Evolutionary conservation across 1,140 invertebrate species (phyloP), one percentile per base, ranked within the genome.

Genomic region (Drosophila jambulina): DNA sequence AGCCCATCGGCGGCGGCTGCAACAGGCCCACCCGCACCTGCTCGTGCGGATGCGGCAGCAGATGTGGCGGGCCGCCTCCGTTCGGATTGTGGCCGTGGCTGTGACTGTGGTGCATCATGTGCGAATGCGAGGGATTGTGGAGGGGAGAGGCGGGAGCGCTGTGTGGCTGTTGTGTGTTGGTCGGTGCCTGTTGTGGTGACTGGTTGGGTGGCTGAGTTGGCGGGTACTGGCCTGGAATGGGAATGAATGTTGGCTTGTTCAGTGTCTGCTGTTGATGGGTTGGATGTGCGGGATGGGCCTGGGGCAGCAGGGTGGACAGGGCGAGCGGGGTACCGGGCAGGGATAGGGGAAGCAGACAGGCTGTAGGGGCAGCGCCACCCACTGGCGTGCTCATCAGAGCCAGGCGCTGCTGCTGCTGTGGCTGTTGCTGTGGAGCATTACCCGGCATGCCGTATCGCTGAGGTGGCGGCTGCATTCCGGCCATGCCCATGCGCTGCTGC

Each of bases 161-260:
- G 27, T 76, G 75, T 78, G 59, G 82, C 64, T 69, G 77, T 78
- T 82, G 60, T 78, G 76, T 75, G 70, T 53, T 46, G 75, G 59
- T 81, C 74, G 75, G 76, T 59, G 82, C 84, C 74, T 79, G 80
- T 45, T 78, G 77, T 75, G 63, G 74, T 75, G 62, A 75, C 59
- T 80, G 58, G 45, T 80, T 60, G 46, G 77, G 76, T 68, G 74
- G 63, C 69, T 71, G 75, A 51, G 25, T 46, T n/a, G 78, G 51
- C 74, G 78, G 69, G 59, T 86, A 91, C 74, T 79, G 91, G 72
- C 91, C 91, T 92, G 83, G 67, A 85, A 92, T 84, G 69, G 79
- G 67, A 85, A 91, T 77, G 72, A 84, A 84, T 84, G 82, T 38
- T 36, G 67, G 70, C 65, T 84, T 84, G 76, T 42, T 74, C 9